Evolutionary conservation across 2,113 vertebrate species (phyloP).

Genomic region (Gila orcuttii): DNA sequence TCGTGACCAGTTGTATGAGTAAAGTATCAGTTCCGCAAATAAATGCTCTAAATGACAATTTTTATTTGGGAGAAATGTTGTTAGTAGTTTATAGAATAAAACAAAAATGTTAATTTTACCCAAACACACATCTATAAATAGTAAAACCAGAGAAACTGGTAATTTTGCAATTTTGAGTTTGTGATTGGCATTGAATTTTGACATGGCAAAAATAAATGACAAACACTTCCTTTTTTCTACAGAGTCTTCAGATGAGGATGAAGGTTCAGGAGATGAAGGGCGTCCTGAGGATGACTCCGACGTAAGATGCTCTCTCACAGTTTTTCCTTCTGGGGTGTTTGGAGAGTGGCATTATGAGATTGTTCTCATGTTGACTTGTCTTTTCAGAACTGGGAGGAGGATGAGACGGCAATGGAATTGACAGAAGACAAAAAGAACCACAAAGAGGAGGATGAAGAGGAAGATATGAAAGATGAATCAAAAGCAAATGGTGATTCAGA

Average conservation of each 20-base stretch:
- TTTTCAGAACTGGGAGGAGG: conserved; percentile 88
- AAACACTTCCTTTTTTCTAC: conserved; percentile 4
- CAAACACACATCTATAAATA: too few relatives aligned
- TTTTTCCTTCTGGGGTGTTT: not conserved
- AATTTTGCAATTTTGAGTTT: too few relatives aligned
- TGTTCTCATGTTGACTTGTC: conserved; percentile 17
- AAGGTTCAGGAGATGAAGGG: conserved; percentile 74
- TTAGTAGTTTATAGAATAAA: too few relatives aligned
- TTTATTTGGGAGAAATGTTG: too few relatives aligned
- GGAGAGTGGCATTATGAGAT: not conserved
- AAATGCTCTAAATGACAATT: too few relatives aligned
- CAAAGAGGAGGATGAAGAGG: conserved; percentile 64
- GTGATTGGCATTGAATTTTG: not conserved
- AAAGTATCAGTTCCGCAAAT: too few relatives aligned
- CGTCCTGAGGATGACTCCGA: conserved; percentile 74
- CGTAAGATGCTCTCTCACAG: conserved; percentile 58
- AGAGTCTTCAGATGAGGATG: conserved; percentile 81
- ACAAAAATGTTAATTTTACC: too few relatives aligned
- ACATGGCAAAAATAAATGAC: not conserved
- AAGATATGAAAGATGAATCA: conserved; percentile 81
- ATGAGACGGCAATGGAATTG: conserved; percentile 69
- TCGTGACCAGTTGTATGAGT: too few relatives aligned
- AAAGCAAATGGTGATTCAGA: conserved; percentile 94
- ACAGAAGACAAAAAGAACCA: conserved; percentile 69
- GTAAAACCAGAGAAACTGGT: too few relatives aligned